Evolutionary conservation across 2,113 vertebrate species (phyloP), one percentile per base, ranked within the genome.

Genomic region (Alouatta palliata): DNA sequence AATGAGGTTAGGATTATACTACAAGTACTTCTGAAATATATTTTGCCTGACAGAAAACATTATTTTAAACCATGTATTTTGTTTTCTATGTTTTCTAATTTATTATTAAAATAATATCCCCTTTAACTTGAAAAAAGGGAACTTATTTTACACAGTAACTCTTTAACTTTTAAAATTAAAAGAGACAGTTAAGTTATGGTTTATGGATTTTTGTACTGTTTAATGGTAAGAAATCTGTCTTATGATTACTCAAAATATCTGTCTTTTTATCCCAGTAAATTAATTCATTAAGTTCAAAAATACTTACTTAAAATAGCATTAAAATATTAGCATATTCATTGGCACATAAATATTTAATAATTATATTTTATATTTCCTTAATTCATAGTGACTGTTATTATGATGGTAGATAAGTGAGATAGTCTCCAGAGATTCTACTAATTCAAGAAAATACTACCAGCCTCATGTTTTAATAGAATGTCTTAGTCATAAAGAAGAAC

Each of bases 281-380:
- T 56, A 98, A 97, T 97, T 97, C 93, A 96, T 97, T 97, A 98
- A 97, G 93, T 97, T 97, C 8, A 94, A 95, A 97, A 95, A 93
- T 2, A 66, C 90, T 90, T 97, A 93, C 58, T 97, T 97, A 94
- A 98, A 96, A 96, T 93, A 97, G 49, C 66, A 81, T 95, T 97
- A 96, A 92, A 45, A 87, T 96, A 97, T 94, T 97, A 95, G 84
- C 85, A 90, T 77, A 92, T 87, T 97, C 75, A 58, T 96, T 89
- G 92, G 16, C 82, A 98, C 87, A 95, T 97, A 89, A 91, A 97
- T 98, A 79, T 98, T 98, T 97, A 96, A 95, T 96, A 97, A 96
- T 96, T 97, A 79, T 91, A 79, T 97, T 97, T 97, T 96, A 43
- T 97, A 90, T 95, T 98, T 97, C 85, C 90, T 98, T 85, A 93